phyloP scores from a whole-genome alignment of 2,113 vertebrate species.

The Ovis canadensis region DNA sequence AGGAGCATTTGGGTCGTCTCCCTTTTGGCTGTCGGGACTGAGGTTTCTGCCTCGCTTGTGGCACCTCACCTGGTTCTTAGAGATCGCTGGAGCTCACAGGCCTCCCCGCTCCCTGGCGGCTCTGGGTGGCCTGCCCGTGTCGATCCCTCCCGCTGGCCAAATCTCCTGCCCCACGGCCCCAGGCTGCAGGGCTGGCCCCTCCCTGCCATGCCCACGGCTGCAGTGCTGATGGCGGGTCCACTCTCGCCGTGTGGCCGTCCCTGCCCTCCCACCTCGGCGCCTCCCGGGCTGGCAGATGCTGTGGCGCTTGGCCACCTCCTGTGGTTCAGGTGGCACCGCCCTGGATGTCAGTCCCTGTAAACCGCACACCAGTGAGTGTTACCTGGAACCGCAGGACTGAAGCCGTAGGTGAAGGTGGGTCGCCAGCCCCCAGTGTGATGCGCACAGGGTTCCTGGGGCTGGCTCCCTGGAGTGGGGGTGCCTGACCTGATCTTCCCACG shows the following conservation, averaged over 20 bases:
- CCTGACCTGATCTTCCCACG: rapidly evolving
- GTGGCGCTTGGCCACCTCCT: background rate
- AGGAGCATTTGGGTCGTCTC: background rate
- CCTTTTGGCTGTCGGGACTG: background rate
- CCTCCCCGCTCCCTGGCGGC: background rate
- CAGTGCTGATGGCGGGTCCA: rapidly evolving
- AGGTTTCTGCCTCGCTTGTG: too few relatives aligned
- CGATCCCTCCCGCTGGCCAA: rapidly evolving
- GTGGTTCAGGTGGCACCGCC: background rate
- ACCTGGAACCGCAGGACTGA: background rate
- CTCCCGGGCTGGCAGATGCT: background rate
- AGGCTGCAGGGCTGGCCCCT: background rate
- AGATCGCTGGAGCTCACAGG: background rate
- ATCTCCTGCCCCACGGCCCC: background rate
- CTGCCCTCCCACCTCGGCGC: background rate
- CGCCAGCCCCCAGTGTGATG: background rate
- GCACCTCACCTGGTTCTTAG: rapidly evolving
- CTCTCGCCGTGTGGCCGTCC: rapidly evolving
- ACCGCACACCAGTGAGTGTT: rapidly evolving
- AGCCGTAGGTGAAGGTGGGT: background rate
- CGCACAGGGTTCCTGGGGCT: background rate
- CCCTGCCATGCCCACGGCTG: background rate
- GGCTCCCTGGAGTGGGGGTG: background rate
- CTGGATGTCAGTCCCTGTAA: background rate
- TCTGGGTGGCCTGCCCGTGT: background rate